phyloP scores from a whole-genome alignment of 2,113 vertebrate species.

The Protobothrops mucrosquamatus region DNA sequence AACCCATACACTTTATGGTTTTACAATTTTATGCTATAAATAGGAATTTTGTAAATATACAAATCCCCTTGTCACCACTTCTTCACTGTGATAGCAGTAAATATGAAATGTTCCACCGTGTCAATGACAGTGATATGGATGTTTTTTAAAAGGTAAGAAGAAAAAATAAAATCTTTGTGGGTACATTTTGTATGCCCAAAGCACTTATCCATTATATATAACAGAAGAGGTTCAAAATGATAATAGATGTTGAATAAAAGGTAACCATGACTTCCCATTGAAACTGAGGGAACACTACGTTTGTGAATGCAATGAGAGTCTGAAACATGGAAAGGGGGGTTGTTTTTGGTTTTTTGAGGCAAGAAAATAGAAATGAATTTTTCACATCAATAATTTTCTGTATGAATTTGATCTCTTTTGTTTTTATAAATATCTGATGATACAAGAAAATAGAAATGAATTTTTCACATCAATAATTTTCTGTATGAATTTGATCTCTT shows the following conservation, averaged over 20 bases:
- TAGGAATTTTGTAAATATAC: conserved; percentile 41
- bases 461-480: not conserved
- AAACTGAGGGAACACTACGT: not conserved
- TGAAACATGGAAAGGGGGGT: not conserved
- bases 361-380: not conserved
- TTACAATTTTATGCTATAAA: conserved; percentile 22
- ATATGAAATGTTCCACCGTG: conserved; percentile 33
- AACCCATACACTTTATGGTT: not conserved
- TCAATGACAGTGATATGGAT: conserved; percentile 29
- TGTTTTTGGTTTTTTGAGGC: not conserved
- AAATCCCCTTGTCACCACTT: not conserved
- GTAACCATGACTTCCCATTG: not conserved
- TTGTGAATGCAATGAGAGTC: not conserved
- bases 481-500: too few species aligned
- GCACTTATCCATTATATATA: conserved; percentile 37
- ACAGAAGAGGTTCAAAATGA: conserved; percentile 40
- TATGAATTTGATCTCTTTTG: not conserved
- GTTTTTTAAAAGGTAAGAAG: conserved; percentile 24
- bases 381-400: not conserved
- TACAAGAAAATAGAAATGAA: not conserved
- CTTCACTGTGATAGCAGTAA: conserved; percentile 12
- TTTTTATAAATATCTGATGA: not conserved
- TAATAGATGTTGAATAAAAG: conserved; percentile 38
- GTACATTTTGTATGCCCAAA: conserved; percentile 45
- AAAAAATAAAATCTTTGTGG: conserved; percentile 48